phyloP scores from a whole-genome alignment of 1,140 invertebrate genomes.

The Drosophila paulistorum region DNA sequence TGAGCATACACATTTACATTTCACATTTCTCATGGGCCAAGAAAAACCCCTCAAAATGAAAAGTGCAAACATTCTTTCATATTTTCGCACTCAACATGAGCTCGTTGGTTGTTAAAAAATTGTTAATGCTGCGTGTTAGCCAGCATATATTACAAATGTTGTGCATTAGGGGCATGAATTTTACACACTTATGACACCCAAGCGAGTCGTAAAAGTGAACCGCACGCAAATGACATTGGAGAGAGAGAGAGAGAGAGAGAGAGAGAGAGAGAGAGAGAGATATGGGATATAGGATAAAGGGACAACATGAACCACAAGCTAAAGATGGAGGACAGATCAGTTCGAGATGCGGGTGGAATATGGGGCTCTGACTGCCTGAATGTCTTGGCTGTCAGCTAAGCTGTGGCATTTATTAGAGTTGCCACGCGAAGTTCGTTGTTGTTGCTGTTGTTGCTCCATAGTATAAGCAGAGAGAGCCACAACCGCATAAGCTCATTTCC shows the following conservation, averaged over 20 bases:
- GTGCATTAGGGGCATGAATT: conserved; percentile 76
- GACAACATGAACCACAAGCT: background rate
- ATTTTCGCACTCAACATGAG: background rate
- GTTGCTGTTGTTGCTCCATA: background rate
- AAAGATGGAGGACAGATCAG: conserved; percentile 20
- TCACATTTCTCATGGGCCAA: background rate
- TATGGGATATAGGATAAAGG: background rate
- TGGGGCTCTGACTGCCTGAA: background rate
- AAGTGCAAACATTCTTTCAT: conserved; percentile 9
- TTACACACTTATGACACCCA: conserved; percentile 77
- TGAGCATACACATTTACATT: background rate
- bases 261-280: too few species aligned
- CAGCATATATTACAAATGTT: conserved; percentile 69
- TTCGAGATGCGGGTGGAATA: background rate
- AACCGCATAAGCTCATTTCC: conserved; percentile 74
- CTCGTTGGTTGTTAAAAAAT: conserved; percentile 28
- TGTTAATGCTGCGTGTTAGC: conserved; percentile 48
- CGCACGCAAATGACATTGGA: conserved; percentile 75
- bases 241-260: background rate
- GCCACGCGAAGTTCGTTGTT: conserved; percentile 56
- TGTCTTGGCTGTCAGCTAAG: conserved; percentile 58
- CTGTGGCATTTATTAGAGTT: conserved; percentile 77
- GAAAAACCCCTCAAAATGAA: background rate
- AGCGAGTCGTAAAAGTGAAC: conserved; percentile 69
- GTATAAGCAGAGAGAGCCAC: conserved; percentile 28